Evolutionary conservation across 2,113 vertebrate genomes (phyloP).

Genomic region (Grallaria varia): DNA sequence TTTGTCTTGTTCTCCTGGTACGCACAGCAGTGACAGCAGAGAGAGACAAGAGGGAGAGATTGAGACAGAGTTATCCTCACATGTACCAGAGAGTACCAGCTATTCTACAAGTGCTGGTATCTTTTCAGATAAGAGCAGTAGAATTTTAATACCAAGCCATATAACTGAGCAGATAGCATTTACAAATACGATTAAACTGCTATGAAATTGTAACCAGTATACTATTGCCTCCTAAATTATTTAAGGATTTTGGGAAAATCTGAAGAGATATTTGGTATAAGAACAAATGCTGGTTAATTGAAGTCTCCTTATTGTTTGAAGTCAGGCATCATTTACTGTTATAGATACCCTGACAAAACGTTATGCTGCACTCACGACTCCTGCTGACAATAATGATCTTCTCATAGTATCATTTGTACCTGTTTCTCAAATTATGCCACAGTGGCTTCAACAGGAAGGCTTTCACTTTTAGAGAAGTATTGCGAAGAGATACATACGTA

Average conservation of each 20-base stretch:
- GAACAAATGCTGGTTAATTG: not conserved
- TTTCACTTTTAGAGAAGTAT: not conserved
- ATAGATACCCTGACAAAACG: accelerated
- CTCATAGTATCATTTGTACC: not conserved
- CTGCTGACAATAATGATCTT: not conserved
- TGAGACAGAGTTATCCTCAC: not conserved
- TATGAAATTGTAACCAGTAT: not conserved
- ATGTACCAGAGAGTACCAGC: not conserved
- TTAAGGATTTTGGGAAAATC: not conserved
- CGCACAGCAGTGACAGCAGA: not conserved
- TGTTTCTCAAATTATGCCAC: not conserved
- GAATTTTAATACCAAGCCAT: not conserved
- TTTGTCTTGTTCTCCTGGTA: not conserved
- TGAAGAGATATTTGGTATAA: not conserved
- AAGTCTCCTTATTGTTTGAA: not conserved
- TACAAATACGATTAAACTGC: not conserved
- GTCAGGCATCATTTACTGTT: not conserved
- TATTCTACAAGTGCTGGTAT: not conserved
- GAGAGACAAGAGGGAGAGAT: not conserved
- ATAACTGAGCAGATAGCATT: not conserved
- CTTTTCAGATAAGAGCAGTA: not conserved
- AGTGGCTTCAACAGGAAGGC: accelerated
- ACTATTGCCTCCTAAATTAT: not conserved
- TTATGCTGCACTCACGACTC: not conserved
- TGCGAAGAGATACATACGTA: not conserved